phyloP scores from a whole-genome alignment of 2,113 vertebrate genomes.

The Oplegnathus fasciatus region DNA sequence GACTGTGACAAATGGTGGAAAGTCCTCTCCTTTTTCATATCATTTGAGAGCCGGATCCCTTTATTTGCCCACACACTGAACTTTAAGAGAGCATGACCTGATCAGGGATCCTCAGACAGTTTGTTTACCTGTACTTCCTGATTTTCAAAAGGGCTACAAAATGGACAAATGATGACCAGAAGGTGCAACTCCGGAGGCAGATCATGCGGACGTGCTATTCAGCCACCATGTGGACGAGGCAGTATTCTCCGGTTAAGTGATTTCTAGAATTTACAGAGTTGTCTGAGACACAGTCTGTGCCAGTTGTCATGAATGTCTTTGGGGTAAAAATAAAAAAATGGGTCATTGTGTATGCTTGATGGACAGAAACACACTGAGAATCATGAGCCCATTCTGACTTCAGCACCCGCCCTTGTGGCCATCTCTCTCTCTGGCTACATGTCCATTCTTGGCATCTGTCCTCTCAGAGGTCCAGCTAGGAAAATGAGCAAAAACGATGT shows the following conservation, averaged over 20 bases:
- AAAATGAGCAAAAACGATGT: constrained; percentile 76
- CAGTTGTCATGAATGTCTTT: constrained; percentile 25
- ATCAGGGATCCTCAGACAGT: constrained; percentile 79
- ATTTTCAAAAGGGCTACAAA: constrained; percentile 82
- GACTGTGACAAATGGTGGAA: constrained; percentile 61
- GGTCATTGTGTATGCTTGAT: constrained; percentile 40
- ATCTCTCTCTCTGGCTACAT: constrained; percentile 31
- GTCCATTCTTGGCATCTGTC: constrained; percentile 45
- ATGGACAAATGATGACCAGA: constrained; percentile 61
- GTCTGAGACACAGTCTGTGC: constrained; percentile 6
- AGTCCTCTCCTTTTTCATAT: constrained; percentile 55
- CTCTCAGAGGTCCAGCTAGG: constrained; percentile 65
- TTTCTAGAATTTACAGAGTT: constrained; percentile 40
- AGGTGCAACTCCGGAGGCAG: constrained; percentile 56
- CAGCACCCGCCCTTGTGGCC: constrained; percentile 11
- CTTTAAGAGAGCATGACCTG: constrained; percentile 70
- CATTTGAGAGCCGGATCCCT: constrained; percentile 74
- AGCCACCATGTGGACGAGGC: constrained; percentile 62
- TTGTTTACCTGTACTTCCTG: constrained; percentile 79
- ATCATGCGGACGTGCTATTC: constrained; percentile 44
- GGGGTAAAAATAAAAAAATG: constrained; percentile 6
- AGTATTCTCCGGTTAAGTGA: constrained; percentile 33
- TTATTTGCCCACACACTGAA: constrained; percentile 71
- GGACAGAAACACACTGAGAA: constrained; percentile 46
- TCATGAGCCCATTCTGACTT: constrained; percentile 48